Base-by-base conservation (phyloP, 2,113 vertebrate genomes). In the Pachyramphus minor region DNA sequence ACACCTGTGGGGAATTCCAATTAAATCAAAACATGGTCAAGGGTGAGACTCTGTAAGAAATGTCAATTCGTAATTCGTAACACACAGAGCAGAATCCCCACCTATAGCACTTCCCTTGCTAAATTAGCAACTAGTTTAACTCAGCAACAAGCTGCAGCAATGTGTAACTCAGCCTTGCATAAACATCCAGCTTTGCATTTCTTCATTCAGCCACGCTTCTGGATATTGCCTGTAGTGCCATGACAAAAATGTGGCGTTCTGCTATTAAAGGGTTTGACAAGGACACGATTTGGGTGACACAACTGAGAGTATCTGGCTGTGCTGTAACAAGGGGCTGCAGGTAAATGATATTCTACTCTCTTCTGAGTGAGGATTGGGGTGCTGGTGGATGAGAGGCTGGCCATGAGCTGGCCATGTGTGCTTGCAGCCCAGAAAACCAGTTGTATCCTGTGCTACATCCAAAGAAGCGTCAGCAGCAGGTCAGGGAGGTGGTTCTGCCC, bases 1-100 rank as follows among this genome's bases (percentile, higher is more conserved):
- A 86, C 89, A 89, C 52, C 89, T 72, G 50, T 62, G 64, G 83
- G 73, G 67, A 93, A 81, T 83, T 77, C 64, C 91, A 95, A n/a
- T 75, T 82, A 71, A 92, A 84, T 31, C 74, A 93, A 89, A 84
- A 60, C 80, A 44, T 30, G 24, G 72, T 6, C 52, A 73, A 68
- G 60, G 49, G 44, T 82, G 56, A 74, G 45, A 42, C 33, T 33
- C 64, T 7, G 14, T 44, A 21, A 71, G 53, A 87, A 81, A 68
- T 47, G 22, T 55, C 68, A 59, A 37, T 42, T 60, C 25, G 25
- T 39, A 81, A 83, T 67, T 77, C 1, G 0, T 31, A 86, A 21
- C 55, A 76, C 1, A 5, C 22, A 5, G 30, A 69, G 56, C n/a
- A 89, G 72, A 30, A 84, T 45, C 39, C 28, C 50, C 47, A 94